A percentile compares a stretch with the other conserved stretches of the same genome.
Conservation (phyloP, 2,113 vertebrate genomes). For the Tragulus kanchil region DNA sequence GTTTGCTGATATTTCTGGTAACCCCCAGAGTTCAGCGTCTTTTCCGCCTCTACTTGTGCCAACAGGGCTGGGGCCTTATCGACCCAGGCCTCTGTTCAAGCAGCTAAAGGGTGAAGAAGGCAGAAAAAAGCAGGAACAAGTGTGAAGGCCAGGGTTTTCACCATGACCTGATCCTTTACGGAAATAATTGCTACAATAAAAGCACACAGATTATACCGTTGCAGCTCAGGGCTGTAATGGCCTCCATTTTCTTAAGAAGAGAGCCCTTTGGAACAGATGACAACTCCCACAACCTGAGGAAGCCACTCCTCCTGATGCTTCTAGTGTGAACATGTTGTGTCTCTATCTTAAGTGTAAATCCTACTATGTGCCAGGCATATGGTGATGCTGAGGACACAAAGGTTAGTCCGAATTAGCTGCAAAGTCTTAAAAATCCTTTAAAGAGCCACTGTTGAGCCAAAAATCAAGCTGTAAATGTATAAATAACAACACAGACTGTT, state of each 20-base stretch:
- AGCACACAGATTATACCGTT: not conserved
- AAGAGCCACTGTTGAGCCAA: not conserved
- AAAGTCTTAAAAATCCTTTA: not conserved
- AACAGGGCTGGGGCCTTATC: not conserved
- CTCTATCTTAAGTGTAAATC: not conserved
- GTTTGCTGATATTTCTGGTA: not conserved
- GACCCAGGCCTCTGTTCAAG: not conserved
- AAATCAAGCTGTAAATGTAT: not conserved
- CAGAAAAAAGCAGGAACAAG: not conserved
- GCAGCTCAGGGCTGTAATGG: not conserved
- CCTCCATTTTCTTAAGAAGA: conserved; percentile 5
- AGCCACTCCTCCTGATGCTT: not conserved
- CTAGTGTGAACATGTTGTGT: not conserved
- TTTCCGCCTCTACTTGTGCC: not conserved
- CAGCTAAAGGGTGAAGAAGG: not conserved
- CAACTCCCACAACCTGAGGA: not conserved
- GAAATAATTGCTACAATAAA: not conserved
- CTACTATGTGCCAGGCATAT: not conserved
- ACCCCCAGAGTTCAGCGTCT: not conserved
- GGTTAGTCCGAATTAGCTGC: not conserved
- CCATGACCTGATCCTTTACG: not conserved
- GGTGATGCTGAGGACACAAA: not conserved
- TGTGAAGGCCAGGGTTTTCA: not conserved
- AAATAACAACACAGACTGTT: not conserved
- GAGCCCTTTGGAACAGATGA: not conserved